A percentile compares a stretch with the other conserved stretches of the same genome.
phyloP scores from a whole-genome alignment of 2,888 invertebrate genomes.

The Selenia dentaria region DNA sequence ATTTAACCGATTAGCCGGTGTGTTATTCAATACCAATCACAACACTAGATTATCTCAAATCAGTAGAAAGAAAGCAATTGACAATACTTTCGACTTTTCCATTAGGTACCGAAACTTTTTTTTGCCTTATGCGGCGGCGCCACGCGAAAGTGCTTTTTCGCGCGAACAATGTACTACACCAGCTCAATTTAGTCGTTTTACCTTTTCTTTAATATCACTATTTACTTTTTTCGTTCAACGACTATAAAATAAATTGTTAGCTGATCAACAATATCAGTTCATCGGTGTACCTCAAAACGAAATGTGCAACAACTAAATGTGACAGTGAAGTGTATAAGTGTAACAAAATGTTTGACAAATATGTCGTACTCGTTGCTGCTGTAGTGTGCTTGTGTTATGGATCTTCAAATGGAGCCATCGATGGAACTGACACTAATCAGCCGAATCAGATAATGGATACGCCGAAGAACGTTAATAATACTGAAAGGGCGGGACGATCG shows the following conservation, averaged over 20 bases:
- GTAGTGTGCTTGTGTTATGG: slow-evolving; percentile 52
- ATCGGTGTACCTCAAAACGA: slow-evolving; percentile 47
- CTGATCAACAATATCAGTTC: slow-evolving; percentile 57
- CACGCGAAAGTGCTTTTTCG: slow-evolving; percentile 60
- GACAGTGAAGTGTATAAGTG: slow-evolving; percentile 49
- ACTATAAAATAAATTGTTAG: slow-evolving; percentile 72
- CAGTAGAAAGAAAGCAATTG: slow-evolving; percentile 35
- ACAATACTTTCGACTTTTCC: slow-evolving; percentile 55
- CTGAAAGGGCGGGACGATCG: slow-evolving; percentile 57
- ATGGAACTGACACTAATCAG: slow-evolving; percentile 44
- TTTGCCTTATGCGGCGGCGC: slow-evolving; percentile 44
- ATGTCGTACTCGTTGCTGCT: slow-evolving; percentile 45
- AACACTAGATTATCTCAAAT: slow-evolving; percentile 37
- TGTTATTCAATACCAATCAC: slow-evolving; percentile 32
- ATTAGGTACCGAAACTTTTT: slow-evolving; percentile 41
- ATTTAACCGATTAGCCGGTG: too few relatives aligned
- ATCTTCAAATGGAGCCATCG: slow-evolving; percentile 49
- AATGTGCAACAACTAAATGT: slow-evolving; percentile 49
- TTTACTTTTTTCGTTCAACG: slow-evolving; percentile 54
- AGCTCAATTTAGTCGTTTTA: slow-evolving; percentile 55
- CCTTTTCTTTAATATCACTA: slow-evolving; percentile 48
- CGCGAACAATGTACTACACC: slow-evolving; percentile 55
- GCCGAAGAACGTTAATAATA: slow-evolving; percentile 41
- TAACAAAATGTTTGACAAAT: slow-evolving; percentile 58
- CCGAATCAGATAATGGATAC: slow-evolving; percentile 49